These are phyloP conservation scores for Mongoloraphidia duomilia DNA, from an alignment of 2,888 invertebrate species.

Conservation along the genomic window DNA sequence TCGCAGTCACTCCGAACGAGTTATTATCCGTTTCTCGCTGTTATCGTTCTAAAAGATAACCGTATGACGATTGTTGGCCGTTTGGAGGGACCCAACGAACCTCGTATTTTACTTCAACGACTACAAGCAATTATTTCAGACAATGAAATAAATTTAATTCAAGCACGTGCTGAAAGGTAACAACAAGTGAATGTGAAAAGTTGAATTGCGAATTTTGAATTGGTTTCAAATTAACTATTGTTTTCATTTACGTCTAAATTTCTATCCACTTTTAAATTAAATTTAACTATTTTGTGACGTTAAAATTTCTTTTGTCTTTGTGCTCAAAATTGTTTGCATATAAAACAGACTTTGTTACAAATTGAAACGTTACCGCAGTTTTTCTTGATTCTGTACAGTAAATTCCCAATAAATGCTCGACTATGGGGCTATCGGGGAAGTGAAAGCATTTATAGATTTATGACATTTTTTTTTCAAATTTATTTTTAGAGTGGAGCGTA, in stretches of 20 bases:
- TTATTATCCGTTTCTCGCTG: constrained; percentile 73
- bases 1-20: constrained; percentile 74
- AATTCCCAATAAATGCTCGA: too few relatives aligned
- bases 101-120: constrained; percentile 54
- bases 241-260: not conserved
- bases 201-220: not conserved
- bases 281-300: not conserved
- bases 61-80: constrained; percentile 88
- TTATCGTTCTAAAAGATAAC: constrained; percentile 79
- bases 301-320: constrained; percentile 9
- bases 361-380: too few relatives aligned
- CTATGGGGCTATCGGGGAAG: too few relatives aligned
- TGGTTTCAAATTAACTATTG: too few relatives aligned
- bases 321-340: not conserved
- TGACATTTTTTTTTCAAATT: constrained; percentile 1
- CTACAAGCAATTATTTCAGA: constrained; percentile 64
- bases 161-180: constrained; percentile 74
- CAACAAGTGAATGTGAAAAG: constrained; percentile 3
- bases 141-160: constrained; percentile 76
- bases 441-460: not conserved
- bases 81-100: constrained; percentile 71
- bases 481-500: constrained; percentile 52
- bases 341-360: too few relatives aligned
- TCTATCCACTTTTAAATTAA: too few relatives aligned
- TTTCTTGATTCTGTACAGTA: too few relatives aligned